A percentile compares a stretch with the other conserved stretches of the same genome.
These are phyloP conservation scores for Zeugodacus cucurbitae DNA, from an alignment of 1,140 invertebrate species.

Conservation along the genomic window DNA sequence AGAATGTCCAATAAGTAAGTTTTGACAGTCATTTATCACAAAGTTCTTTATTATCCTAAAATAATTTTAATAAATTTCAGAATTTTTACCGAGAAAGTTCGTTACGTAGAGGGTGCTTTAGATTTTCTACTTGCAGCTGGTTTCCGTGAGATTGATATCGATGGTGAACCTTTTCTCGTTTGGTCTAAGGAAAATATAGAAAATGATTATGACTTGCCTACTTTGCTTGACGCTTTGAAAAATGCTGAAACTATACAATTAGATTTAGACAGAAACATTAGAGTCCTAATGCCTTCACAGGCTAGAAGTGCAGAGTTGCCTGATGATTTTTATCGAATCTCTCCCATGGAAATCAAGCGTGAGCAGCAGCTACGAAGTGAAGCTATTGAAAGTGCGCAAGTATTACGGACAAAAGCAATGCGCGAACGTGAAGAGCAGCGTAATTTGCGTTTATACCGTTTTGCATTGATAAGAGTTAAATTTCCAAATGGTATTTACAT, in stretches of 20 bases:
- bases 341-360: slow-evolving; percentile 83
- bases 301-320: slow-evolving; percentile 78
- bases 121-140: slow-evolving; percentile 88
- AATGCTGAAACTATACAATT: slow-evolving; percentile 84
- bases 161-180: slow-evolving; percentile 57
- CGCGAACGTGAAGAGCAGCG: slow-evolving; percentile 85
- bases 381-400: slow-evolving; percentile 80
- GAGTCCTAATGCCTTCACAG: slow-evolving; percentile 84
- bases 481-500: slow-evolving; percentile 89
- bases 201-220: slow-evolving; percentile 67
- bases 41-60: slow-evolving; percentile 57
- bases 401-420: slow-evolving; percentile 92
- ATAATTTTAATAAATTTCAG: slow-evolving; percentile 45
- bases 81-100: slow-evolving; percentile 80
- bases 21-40: not conserved
- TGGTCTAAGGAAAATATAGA: slow-evolving; percentile 57
- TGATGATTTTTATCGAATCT: slow-evolving; percentile 82
- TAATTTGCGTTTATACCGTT: slow-evolving; percentile 85
- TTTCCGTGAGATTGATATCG: slow-evolving; percentile 74
- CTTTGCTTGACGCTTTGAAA: slow-evolving; percentile 79
- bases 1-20: slow-evolving; percentile 79
- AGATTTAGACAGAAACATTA: slow-evolving; percentile 85
- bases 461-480: slow-evolving; percentile 82
- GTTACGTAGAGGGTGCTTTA: slow-evolving; percentile 79
- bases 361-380: slow-evolving; percentile 85